Evolutionary conservation across 2,113 vertebrate genomes (phyloP).

Genomic region (Pholis gunnellus): DNA sequence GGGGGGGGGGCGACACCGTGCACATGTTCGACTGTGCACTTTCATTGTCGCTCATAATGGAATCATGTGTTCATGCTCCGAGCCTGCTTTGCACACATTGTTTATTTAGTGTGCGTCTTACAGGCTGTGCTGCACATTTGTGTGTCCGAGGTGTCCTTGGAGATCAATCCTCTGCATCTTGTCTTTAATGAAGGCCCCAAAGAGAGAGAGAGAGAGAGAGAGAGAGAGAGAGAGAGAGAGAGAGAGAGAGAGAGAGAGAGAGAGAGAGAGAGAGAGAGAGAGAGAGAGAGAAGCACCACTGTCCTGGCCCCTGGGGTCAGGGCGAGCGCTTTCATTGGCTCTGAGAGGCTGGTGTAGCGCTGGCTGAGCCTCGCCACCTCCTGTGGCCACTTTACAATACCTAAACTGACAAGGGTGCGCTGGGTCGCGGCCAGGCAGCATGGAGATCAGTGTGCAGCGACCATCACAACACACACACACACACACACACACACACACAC

Average conservation of each 20-base stretch:
- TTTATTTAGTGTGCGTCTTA: conserved; percentile 46
- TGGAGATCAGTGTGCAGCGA: conserved; percentile 57
- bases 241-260: background rate
- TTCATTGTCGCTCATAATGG: conserved; percentile 53
- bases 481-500: background rate
- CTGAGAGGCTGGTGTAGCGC: conserved; percentile 57
- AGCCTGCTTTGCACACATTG: conserved; percentile 21
- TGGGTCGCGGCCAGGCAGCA: conserved; percentile 58
- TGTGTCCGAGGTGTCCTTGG: conserved; percentile 76
- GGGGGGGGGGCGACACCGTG: conserved; percentile 25
- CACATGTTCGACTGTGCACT: conserved; percentile 47
- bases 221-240: conserved; percentile 14
- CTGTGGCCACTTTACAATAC: conserved; percentile 81
- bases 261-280: conserved; percentile 7
- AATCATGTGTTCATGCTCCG: background rate
- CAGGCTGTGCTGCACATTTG: conserved; percentile 46
- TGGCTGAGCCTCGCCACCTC: conserved; percentile 69
- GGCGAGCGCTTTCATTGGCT: conserved; percentile 78
- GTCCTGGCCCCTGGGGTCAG: conserved; percentile 73
- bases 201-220: conserved; percentile 28
- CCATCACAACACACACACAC: background rate
- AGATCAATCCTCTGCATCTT: conserved; percentile 73
- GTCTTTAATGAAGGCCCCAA: conserved; percentile 78
- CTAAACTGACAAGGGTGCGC: conserved; percentile 69
- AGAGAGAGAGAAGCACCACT: conserved; percentile 28